These are phyloP conservation scores for Chlorospingus semifuscus DNA, from an alignment of 2,797 vertebrate genomes.

Conservation along the genomic window DNA sequence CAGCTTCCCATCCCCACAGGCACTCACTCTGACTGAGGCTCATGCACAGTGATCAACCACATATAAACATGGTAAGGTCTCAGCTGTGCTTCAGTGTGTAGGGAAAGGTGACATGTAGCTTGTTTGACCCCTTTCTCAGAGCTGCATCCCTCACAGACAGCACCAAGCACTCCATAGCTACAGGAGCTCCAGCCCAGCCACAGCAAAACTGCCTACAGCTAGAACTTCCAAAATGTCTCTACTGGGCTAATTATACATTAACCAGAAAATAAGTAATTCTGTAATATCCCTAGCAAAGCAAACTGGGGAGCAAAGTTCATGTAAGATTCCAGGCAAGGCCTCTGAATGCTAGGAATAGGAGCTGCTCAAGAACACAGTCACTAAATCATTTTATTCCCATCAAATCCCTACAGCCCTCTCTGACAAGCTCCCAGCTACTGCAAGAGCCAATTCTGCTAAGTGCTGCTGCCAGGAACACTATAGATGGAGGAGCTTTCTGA, in stretches of 20 bases:
- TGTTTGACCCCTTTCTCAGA: neutral
- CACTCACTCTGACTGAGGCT: rapidly evolving
- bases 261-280: conserved; percentile 28
- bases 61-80: neutral
- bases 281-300: neutral
- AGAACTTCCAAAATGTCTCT: neutral
- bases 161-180: neutral
- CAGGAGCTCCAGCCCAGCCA: neutral
- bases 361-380: neutral
- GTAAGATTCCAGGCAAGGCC: neutral
- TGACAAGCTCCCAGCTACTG: neutral
- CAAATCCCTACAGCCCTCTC: neutral
- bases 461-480: rapidly evolving
- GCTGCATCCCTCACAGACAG: neutral
- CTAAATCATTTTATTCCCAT: neutral
- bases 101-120: neutral
- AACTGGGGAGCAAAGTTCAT: conserved; percentile 41
- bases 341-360: neutral
- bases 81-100: rapidly evolving
- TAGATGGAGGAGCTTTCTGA: neutral
- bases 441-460: neutral
- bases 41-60: rapidly evolving
- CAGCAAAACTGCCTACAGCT: neutral
- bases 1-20: neutral
- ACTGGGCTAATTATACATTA: conserved; percentile 39